phyloP scores from a whole-genome alignment of 2,888 invertebrate genomes.

The Autographa pulchrina region DNA sequence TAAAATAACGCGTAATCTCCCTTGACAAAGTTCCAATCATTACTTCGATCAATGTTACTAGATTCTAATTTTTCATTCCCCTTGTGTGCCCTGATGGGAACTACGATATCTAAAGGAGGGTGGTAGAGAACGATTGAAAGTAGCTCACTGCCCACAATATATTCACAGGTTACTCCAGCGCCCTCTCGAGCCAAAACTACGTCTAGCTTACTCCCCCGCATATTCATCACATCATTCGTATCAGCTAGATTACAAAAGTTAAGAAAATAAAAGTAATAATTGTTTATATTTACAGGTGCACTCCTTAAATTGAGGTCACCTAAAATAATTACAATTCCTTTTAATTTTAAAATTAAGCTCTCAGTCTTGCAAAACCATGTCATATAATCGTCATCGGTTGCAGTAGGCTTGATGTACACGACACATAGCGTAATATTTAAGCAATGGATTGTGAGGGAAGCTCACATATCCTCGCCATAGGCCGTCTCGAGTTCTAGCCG shows the following conservation, averaged over 20 bases:
- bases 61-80: neutral
- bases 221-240: constrained; percentile 15
- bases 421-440: neutral
- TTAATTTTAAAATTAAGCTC: constrained; percentile 7
- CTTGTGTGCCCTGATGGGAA: neutral
- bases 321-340: constrained; percentile 6
- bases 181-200: neutral
- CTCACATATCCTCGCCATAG: constrained; percentile 7
- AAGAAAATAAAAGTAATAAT: constrained; percentile 21
- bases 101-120: neutral
- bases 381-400: constrained; percentile 8
- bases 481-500: constrained; percentile 7
- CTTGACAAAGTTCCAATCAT: neutral
- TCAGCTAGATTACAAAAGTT: constrained; percentile 12
- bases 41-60: too few relatives aligned
- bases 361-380: constrained; percentile 8
- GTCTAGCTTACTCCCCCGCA: constrained; percentile 9
- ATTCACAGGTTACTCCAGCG: neutral
- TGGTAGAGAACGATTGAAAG: neutral
- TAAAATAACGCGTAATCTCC: neutral
- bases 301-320: constrained; percentile 21
- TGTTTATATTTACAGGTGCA: constrained; percentile 2
- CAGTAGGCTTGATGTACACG: constrained; percentile 17
- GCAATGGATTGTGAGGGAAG: too few relatives aligned
- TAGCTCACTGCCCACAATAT: too few relatives aligned